Evolutionary conservation across 2,888 invertebrate species (phyloP).

Genomic region (Philhelius pedissequus): DNA sequence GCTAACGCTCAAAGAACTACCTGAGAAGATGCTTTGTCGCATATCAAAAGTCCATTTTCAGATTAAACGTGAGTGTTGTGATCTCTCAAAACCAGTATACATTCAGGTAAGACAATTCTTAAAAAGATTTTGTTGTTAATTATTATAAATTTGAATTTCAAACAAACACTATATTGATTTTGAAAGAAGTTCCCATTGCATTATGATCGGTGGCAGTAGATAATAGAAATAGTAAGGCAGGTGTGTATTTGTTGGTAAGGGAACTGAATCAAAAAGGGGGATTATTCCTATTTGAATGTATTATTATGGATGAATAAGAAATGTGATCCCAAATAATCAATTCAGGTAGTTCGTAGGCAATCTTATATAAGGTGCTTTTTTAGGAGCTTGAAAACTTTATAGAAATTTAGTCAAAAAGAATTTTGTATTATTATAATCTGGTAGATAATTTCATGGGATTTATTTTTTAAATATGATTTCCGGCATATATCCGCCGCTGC

Average conservation of each 20-base stretch:
- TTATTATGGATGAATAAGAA: conserved; percentile 11
- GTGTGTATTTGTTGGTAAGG: not conserved
- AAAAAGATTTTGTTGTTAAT: not conserved
- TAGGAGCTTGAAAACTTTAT: no score
- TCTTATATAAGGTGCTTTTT: not conserved
- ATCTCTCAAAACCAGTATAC: conserved; percentile 77
- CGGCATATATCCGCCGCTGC: no score
- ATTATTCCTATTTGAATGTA: not conserved
- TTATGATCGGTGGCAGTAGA: not conserved
- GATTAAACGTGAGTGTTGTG: conserved; percentile 77
- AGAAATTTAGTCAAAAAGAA: no score
- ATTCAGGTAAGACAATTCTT: conserved; percentile 73
- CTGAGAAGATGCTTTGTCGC: conserved; percentile 75
- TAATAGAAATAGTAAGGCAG: not conserved
- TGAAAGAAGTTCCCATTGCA: not conserved
- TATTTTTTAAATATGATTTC: no score
- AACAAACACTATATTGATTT: not conserved
- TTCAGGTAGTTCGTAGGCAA: not conserved
- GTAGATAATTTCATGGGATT: no score
- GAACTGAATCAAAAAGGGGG: not conserved
- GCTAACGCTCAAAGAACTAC: conserved; percentile 75
- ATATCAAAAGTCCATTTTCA: conserved; percentile 81
- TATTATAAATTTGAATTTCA: not conserved
- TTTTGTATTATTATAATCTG: no score
- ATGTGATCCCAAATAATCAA: not conserved